Evolutionary conservation across 2,113 vertebrate species (phyloP).

Genomic region (Gopherus flavomarginatus): DNA sequence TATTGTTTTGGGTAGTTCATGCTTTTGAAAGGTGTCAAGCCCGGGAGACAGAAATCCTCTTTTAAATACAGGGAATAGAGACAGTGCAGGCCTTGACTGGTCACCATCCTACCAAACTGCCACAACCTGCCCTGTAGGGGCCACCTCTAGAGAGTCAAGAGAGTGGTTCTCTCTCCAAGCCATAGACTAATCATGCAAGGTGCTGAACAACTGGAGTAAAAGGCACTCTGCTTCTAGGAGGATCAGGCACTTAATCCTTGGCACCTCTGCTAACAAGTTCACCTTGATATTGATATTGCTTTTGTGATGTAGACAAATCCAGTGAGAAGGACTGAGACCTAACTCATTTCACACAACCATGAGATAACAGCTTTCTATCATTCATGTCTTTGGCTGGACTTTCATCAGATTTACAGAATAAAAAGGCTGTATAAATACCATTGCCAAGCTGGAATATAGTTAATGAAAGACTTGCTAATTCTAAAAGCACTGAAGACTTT

Average conservation of each 20-base stretch:
- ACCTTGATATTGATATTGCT: fast-evolving
- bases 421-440: fast-evolving
- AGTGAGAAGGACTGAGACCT: neutral
- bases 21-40: neutral
- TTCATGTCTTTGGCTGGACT: fast-evolving
- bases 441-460: neutral
- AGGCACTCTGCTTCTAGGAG: neutral
- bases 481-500: neutral
- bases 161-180: too few relatives aligned
- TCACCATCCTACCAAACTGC: neutral
- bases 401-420: too few relatives aligned
- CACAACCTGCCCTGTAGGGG: neutral
- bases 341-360: fast-evolving
- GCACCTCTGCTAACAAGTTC: neutral
- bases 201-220: neutral
- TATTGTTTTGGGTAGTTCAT: neutral
- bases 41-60: neutral
- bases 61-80: neutral
- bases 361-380: neutral
- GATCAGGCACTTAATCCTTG: neutral
- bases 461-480: neutral
- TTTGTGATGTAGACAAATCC: neutral
- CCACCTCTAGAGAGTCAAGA: neutral
- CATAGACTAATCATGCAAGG: neutral
- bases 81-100: neutral